Evolutionary conservation across 2,888 invertebrate species (phyloP), one percentile per base, ranked within the genome.

Genomic region (Gari tellinella): DNA sequence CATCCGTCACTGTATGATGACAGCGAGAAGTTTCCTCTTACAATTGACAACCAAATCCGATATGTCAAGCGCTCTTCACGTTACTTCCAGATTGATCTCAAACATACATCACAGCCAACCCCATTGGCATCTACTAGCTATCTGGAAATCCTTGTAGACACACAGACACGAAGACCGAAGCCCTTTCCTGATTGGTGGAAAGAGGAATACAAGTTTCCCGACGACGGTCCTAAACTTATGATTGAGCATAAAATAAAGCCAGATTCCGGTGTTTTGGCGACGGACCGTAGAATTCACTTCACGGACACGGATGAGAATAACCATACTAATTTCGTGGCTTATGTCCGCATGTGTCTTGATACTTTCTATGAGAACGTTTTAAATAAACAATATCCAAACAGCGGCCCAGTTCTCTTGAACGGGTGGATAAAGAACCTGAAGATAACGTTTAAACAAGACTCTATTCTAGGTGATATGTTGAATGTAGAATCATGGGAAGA

Each of bases 221-320:
- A 45, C 26, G 67, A 72, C 21, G 67, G 61, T 14, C 17, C 17
- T 25, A 61, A 45, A 21, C 26, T 40, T 10, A 23, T 46, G 14
- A 68, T 61, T 45, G 63, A 68, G 17, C n/a, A 64, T 5, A 68
- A 72, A 1, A 0, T 25, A 8, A 67, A 67, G 40, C 65, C 76
- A 3, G 17, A 52, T 21, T 40, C 5, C 23, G 41, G 37, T 26
- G 66, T 66, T 2, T 49, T 58, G 10, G 40, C 15, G 12, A 51
- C 64, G 5, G 15, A 64, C 4, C 55, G 67, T 17, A 53, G 51
- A 2, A 57, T 76, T 0, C 49, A 53, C 43, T 67, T 51, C 49
- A 72, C 64, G 26, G 72, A 76, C 41, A 76, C 52, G 17, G 76
- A 76, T 37, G 72, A 56, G 25, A 72, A 76, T 37, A 49, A 56